A percentile compares a stretch with the other conserved stretches of the same genome.
phyloP scores from a whole-genome alignment of 35 echinoderm and acorn worm genomes.

The Stichopus chloronotus region DNA sequence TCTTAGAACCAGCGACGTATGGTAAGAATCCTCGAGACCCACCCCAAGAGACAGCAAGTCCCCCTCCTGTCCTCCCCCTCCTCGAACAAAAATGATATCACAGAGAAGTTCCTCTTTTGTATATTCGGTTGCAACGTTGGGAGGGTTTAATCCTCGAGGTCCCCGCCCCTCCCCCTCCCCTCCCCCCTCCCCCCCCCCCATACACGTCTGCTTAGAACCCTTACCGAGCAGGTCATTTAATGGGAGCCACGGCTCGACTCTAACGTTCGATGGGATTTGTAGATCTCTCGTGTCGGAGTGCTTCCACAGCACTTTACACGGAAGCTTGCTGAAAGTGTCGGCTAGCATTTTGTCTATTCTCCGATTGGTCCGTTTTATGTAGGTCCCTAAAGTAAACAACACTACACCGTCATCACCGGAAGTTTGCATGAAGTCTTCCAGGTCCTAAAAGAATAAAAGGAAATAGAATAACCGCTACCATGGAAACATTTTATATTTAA shows the following conservation, averaged over 20 bases:
- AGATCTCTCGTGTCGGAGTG: background rate
- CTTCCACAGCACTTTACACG: conserved; percentile 71
- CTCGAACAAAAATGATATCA: too few species aligned
- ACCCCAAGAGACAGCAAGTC: too few species aligned
- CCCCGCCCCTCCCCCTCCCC: too few species aligned
- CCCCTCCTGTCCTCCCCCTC: too few species aligned
- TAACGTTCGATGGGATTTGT: background rate
- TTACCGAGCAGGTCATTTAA: conserved; percentile 81
- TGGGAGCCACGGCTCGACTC: conserved; percentile 70
- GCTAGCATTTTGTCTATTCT: conserved; percentile 37
- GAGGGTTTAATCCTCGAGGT: too few species aligned
- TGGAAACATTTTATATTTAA: background rate
- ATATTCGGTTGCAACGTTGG: too few species aligned
- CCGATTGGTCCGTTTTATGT: background rate
- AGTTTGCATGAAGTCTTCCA: conserved; percentile 71
- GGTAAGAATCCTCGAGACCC: too few species aligned
- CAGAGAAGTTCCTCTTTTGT: too few species aligned
- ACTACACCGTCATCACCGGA: conserved; percentile 74
- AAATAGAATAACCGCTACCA: background rate
- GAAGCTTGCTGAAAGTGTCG: conserved; percentile 46
- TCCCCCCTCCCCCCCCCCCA: too few species aligned
- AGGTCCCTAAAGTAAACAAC: conserved; percentile 64
- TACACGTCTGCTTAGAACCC: too few species aligned
- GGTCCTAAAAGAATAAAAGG: conserved; percentile 18
- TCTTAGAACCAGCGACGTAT: too few species aligned